These are phyloP conservation scores for Tigriopus japonicus DNA, from an alignment of 1,140 invertebrate genomes.

Conservation along the genomic window DNA sequence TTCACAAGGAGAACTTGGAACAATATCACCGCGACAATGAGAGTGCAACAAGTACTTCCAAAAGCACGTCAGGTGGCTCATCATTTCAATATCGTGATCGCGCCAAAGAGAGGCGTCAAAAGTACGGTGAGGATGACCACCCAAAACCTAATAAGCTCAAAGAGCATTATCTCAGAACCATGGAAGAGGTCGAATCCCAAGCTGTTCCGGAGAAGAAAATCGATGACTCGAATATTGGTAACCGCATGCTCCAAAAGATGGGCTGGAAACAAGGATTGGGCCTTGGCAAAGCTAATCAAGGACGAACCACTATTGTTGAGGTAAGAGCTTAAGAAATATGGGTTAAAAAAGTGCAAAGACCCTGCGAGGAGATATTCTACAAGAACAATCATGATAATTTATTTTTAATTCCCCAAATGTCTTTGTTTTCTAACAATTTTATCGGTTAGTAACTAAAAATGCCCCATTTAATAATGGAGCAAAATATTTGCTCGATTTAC, in stretches of 20 bases:
- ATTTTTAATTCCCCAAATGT: not conserved
- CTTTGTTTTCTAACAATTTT: too few relatives aligned
- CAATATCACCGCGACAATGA: slow-evolving; percentile 33
- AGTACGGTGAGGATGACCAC: slow-evolving; percentile 49
- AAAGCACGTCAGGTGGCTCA: slow-evolving; percentile 16
- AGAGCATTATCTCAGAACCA: slow-evolving; percentile 35
- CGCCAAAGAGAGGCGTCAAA: slow-evolving; percentile 80
- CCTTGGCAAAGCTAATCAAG: slow-evolving; percentile 75
- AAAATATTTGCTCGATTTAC: too few relatives aligned
- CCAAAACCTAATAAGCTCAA: slow-evolving; percentile 36
- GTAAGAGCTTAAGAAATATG: slow-evolving; percentile 26
- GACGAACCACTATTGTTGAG: slow-evolving; percentile 76
- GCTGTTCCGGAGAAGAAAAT: slow-evolving; percentile 46
- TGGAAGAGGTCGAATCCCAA: slow-evolving; percentile 29
- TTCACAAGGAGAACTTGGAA: slow-evolving; percentile 80
- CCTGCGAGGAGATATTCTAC: not conserved
- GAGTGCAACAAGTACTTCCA: slow-evolving; percentile 24
- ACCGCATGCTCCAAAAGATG: slow-evolving; percentile 89
- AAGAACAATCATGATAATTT: slow-evolving; percentile 1
- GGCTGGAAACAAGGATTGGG: slow-evolving; percentile 94
- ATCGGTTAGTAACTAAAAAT: too few relatives aligned
- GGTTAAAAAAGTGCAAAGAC: not conserved
- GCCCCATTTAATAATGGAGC: too few relatives aligned
- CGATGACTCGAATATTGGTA: slow-evolving; percentile 71
- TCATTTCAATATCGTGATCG: slow-evolving; percentile 61